Evolutionary conservation across 2,888 invertebrate genomes (phyloP).

Genomic region (Apamea epomidion): DNA sequence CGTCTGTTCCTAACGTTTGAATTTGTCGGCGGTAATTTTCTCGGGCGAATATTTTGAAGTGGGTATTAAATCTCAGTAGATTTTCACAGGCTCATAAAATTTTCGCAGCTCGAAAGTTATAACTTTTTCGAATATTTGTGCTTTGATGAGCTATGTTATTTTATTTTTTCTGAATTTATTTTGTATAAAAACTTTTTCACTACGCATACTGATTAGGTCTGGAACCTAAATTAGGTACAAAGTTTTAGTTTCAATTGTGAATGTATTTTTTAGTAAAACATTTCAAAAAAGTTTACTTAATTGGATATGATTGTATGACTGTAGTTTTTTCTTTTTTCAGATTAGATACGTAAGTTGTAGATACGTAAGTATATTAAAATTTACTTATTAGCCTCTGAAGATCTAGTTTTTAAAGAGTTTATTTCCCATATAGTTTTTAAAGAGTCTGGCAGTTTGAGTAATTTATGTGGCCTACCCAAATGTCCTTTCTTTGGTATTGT

Average conservation of each 20-base stretch:
- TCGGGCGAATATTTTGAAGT: conserved; percentile 38
- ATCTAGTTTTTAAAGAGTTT: neutral
- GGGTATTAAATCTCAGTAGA: conserved; percentile 9
- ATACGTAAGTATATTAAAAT: neutral
- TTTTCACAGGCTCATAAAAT: conserved; percentile 8
- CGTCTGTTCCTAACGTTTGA: conserved; percentile 4
- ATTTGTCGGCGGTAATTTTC: conserved; percentile 38
- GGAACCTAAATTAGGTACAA: neutral
- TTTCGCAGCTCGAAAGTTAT: conserved; percentile 3
- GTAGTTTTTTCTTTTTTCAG: neutral
- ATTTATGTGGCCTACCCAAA: too few relatives aligned
- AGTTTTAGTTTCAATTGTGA: neutral
- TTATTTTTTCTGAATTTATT: neutral
- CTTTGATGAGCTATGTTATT: conserved; percentile 7
- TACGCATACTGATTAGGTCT: neutral
- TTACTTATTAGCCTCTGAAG: neutral
- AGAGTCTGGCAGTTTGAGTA: too few relatives aligned
- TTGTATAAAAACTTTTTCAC: neutral
- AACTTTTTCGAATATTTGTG: conserved; percentile 27
- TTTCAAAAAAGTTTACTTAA: neutral
- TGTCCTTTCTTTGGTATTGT: too few relatives aligned
- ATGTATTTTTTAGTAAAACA: neutral
- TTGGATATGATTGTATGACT: neutral
- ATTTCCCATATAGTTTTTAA: neutral
- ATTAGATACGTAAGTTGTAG: neutral